These are phyloP conservation scores for Bradypodion ventrale DNA, from an alignment of 2,797 vertebrate genomes.

Conservation along the genomic window DNA sequence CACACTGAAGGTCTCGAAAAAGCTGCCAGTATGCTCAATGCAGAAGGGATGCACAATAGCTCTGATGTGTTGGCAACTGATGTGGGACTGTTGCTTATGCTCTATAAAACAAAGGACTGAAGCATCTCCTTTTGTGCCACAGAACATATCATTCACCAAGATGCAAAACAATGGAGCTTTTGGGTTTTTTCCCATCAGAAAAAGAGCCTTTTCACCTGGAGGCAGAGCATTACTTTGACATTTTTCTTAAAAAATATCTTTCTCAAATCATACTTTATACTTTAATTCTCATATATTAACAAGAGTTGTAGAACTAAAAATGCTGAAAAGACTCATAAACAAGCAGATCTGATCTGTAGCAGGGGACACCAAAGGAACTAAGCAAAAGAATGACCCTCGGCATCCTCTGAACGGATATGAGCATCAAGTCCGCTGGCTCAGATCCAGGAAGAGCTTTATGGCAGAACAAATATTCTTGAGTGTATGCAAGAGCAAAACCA, in stretches of 20 bases:
- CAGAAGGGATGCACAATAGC: neutral
- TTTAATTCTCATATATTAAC: neutral
- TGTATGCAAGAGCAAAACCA: too few species aligned
- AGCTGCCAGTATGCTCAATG: conserved; percentile 14
- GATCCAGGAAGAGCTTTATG: too few species aligned
- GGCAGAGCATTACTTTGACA: neutral
- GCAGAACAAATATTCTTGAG: too few species aligned
- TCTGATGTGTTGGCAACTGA: neutral
- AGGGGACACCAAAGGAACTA: too few species aligned
- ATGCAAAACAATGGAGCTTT: neutral
- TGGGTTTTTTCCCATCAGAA: neutral
- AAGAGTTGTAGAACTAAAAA: neutral
- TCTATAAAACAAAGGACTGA: neutral
- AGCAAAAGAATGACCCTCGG: too few species aligned
- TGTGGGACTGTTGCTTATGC: neutral
- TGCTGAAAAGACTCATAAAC: neutral
- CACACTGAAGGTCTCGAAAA: conserved; percentile 5
- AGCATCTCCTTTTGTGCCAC: neutral
- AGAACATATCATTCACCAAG: neutral
- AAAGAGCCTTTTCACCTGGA: neutral
- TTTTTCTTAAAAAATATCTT: neutral
- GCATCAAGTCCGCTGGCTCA: too few species aligned
- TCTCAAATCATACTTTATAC: neutral
- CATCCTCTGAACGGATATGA: too few species aligned
- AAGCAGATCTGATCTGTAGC: too few species aligned